These are phyloP conservation scores for Bothrops alternatus DNA, from an alignment of 2,797 vertebrate species.

Conservation along the genomic window DNA sequence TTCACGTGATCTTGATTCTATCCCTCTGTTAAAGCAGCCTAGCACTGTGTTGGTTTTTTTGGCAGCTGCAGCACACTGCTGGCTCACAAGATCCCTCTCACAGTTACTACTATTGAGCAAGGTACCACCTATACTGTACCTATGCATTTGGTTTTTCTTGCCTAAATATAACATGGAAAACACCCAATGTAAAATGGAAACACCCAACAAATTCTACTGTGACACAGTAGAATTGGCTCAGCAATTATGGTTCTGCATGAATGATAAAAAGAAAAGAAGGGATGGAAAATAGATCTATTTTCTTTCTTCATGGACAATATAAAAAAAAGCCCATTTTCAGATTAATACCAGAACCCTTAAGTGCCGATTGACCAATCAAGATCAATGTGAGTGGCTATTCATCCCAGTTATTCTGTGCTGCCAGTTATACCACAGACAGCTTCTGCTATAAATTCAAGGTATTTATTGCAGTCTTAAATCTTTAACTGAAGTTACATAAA, in stretches of 20 bases:
- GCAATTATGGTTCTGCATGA: not conserved
- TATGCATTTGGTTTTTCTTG: no score
- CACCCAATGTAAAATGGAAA: no score
- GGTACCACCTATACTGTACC: no score
- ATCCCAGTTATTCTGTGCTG: not conserved
- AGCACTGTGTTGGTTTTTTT: no score
- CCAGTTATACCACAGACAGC: not conserved
- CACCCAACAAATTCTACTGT: not conserved
- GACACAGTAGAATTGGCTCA: not conserved
- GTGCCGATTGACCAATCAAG: not conserved
- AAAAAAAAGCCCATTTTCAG: not conserved
- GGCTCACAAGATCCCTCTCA: no score
- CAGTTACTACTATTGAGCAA: no score
- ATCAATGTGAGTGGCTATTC: not conserved
- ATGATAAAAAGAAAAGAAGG: not conserved
- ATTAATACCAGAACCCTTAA: not conserved
- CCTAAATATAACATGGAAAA: no score
- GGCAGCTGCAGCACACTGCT: no score
- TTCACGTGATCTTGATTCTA: no score
- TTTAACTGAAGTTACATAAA: not conserved
- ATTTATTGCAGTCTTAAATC: not conserved
- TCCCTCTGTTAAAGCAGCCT: no score
- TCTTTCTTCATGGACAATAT: not conserved
- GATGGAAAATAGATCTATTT: not conserved
- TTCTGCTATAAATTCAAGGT: not conserved